phyloP scores from a whole-genome alignment of 2,797 vertebrate genomes.

The Gadopsis bispinosus region DNA sequence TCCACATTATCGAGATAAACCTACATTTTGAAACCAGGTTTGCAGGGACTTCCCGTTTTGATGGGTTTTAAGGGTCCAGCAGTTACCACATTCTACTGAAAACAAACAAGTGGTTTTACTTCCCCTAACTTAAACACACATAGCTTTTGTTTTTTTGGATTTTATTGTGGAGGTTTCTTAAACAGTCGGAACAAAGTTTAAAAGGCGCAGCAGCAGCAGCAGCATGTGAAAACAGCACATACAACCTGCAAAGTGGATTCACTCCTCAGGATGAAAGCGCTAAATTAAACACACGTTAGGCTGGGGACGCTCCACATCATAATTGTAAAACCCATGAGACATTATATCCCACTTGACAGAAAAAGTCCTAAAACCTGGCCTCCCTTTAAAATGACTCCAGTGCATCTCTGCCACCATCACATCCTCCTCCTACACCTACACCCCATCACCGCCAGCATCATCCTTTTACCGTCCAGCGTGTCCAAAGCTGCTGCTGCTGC shows the following conservation, averaged over 20 bases:
- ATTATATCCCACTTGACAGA: neutral
- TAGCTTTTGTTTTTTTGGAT: too few relatives aligned
- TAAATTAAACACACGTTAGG: neutral
- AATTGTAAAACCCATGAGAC: neutral
- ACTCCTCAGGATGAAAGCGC: neutral
- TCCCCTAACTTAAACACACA: neutral
- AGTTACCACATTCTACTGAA: neutral
- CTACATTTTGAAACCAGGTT: neutral
- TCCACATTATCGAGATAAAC: neutral
- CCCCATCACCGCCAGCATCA: constrained; percentile 26
- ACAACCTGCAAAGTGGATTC: neutral
- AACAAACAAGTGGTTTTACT: neutral
- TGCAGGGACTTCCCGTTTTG: neutral
- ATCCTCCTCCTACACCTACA: constrained; percentile 58
- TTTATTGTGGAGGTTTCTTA: neutral
- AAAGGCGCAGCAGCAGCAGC: neutral
- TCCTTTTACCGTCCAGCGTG: constrained; percentile 35
- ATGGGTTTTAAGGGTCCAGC: neutral
- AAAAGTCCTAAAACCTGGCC: constrained; percentile 17
- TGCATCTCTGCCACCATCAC: constrained; percentile 25
- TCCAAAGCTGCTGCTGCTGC: constrained; percentile 67
- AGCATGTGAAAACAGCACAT: neutral
- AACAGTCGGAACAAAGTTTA: neutral
- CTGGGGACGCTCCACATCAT: neutral
- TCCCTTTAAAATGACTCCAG: constrained; percentile 6